These are phyloP conservation scores for Pangasianodon hypophthalmus DNA, from an alignment of 2,113 vertebrate species.

Conservation along the genomic window DNA sequence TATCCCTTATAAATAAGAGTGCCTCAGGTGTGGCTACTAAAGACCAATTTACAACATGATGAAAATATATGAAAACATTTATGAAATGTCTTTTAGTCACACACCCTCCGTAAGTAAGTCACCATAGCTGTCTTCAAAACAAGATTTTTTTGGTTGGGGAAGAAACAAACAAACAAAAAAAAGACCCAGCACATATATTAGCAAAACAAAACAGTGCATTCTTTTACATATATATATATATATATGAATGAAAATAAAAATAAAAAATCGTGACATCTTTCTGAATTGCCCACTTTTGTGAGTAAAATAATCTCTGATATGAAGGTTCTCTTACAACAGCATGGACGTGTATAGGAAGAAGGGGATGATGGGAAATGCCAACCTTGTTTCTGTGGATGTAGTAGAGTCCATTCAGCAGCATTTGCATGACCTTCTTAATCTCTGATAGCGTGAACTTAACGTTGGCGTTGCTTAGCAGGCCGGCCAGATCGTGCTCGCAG, in stretches of 20 bases:
- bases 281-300: not conserved
- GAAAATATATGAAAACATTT: not conserved
- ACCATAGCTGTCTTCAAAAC: not conserved
- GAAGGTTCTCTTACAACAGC: not conserved
- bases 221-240: not conserved
- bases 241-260: not conserved
- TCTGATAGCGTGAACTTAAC: constrained; percentile 63
- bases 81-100: not conserved
- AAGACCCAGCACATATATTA: not conserved
- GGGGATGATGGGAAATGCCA: not conserved
- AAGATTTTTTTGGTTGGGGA: not conserved
- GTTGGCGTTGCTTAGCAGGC: constrained; percentile 90
- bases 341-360: not conserved
- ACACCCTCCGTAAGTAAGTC: not conserved
- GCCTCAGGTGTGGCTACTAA: not conserved
- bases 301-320: not conserved
- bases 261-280: not conserved
- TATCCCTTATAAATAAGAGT: not conserved
- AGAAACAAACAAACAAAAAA: no score
- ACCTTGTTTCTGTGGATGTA: constrained; percentile 99
- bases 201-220: not conserved
- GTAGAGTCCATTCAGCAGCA: constrained; percentile 95
- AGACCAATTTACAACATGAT: not conserved
- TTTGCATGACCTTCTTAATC: constrained; percentile 94
- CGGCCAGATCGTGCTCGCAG: constrained; percentile 96